Percentiles rank a stretch among this genome's conserved stretches.
phyloP scores from a whole-genome alignment of 2,113 vertebrate species.

The Mirza zaza region DNA sequence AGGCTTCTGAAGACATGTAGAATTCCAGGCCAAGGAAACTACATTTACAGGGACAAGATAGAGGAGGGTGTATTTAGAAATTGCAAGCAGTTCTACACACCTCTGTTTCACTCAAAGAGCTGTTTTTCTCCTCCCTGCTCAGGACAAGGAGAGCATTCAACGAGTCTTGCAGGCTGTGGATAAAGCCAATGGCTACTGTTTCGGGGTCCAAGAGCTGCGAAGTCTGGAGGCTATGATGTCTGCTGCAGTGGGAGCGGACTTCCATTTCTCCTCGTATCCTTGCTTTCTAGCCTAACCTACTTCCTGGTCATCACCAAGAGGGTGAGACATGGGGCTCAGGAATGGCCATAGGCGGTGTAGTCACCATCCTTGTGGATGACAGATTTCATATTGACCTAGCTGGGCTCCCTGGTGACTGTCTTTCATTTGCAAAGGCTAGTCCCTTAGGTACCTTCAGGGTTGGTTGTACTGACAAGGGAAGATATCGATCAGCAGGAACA shows the following conservation, averaged over 20 bases:
- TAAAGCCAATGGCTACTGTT: slow-evolving; percentile 97
- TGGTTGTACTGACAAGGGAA: not conserved
- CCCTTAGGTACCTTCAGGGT: not conserved
- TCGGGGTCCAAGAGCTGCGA: slow-evolving; percentile 91
- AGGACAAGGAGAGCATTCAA: slow-evolving; percentile 96
- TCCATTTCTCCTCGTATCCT: slow-evolving; percentile 98
- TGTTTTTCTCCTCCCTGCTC: slow-evolving; percentile 5
- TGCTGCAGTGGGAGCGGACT: slow-evolving; percentile 94
- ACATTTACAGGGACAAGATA: not conserved
- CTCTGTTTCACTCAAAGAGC: not conserved
- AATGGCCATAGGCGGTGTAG: not conserved
- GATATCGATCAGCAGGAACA: not conserved
- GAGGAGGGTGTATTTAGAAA: not conserved
- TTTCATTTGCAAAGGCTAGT: not conserved
- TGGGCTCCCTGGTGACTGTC: not conserved
- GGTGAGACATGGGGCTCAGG: not conserved
- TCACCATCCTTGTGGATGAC: not conserved
- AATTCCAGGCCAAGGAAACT: not conserved
- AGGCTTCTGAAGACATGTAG: not conserved
- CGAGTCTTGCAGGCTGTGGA: slow-evolving; percentile 93
- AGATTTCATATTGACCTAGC: not conserved
- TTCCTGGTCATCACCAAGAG: fast-evolving
- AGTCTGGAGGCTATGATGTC: slow-evolving; percentile 96
- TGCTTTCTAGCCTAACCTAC: not conserved
- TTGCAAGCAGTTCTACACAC: not conserved